Evolutionary conservation across 1,140 invertebrate genomes (phyloP).

Genomic region (Bombus confusus): DNA sequence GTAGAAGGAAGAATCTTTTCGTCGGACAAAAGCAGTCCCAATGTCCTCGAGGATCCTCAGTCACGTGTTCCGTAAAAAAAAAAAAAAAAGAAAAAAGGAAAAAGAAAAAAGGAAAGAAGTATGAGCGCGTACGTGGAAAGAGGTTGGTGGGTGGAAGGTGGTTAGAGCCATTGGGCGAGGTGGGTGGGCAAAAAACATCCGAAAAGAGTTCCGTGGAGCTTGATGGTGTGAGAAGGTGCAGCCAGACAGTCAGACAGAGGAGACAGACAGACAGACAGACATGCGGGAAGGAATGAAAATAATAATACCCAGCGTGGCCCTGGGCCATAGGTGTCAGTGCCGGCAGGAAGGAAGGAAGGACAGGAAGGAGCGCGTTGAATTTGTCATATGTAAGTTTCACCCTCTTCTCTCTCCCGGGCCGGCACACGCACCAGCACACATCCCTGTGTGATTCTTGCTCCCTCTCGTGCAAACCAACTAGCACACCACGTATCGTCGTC

Average conservation of each 20-base stretch:
- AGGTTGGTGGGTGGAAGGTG: constrained; percentile 27
- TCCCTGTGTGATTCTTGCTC: constrained; percentile 12
- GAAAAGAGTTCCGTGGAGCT: constrained; percentile 69
- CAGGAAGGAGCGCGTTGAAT: constrained; percentile 73
- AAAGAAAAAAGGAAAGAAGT: constrained; percentile 31
- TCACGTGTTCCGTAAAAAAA: constrained; percentile 57
- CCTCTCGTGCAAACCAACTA: neutral
- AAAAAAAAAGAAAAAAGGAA: constrained; percentile 7
- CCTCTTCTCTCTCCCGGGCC: constrained; percentile 37
- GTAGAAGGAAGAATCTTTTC: constrained; percentile 43
- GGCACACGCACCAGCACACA: constrained; percentile 61
- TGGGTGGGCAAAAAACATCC: constrained; percentile 65
- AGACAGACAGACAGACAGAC: constrained; percentile 72
- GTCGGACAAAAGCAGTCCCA: constrained; percentile 34
- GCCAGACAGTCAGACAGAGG: constrained; percentile 70
- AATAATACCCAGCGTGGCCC: constrained; percentile 76
- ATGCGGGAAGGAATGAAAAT: constrained; percentile 78
- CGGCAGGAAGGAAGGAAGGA: constrained; percentile 71
- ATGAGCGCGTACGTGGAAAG: constrained; percentile 55
- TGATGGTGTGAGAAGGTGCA: constrained; percentile 55
- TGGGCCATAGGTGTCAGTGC: constrained; percentile 76
- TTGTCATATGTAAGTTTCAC: constrained; percentile 78
- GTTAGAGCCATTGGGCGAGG: constrained; percentile 33
- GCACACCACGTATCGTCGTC: constrained; percentile 46
- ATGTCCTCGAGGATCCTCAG: constrained; percentile 64